Evolutionary conservation across 2,888 invertebrate species (phyloP).

Genomic region (Trachelus stipa): DNA sequence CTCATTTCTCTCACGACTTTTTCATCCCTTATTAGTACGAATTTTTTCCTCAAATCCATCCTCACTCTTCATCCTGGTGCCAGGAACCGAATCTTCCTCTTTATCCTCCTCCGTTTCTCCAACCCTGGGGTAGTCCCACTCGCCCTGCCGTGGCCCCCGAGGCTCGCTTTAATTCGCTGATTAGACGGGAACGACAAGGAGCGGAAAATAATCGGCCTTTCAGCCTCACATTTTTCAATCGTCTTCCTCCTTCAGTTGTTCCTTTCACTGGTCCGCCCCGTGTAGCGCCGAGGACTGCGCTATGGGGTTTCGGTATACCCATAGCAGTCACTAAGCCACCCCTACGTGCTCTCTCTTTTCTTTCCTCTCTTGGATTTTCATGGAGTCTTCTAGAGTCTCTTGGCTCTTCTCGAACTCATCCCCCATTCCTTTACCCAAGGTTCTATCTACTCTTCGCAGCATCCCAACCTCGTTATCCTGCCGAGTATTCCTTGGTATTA

Average conservation of each 20-base stretch:
- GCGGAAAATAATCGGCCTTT: slow-evolving; percentile 59
- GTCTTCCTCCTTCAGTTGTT: slow-evolving; percentile 48
- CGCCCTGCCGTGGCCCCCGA: slow-evolving; percentile 39
- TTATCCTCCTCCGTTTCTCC: not conserved
- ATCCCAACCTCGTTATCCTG: slow-evolving; percentile 48
- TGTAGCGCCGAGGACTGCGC: not conserved
- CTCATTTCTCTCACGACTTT: slow-evolving; percentile 7
- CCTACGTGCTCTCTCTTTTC: slow-evolving; percentile 24
- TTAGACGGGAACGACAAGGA: slow-evolving; percentile 58
- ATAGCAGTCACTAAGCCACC: not conserved
- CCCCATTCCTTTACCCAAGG: not conserved
- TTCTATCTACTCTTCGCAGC: not conserved
- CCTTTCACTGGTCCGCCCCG: slow-evolving; percentile 43
- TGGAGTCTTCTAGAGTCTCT: slow-evolving; percentile 13
- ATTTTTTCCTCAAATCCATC: slow-evolving; percentile 32
- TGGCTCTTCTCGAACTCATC: slow-evolving; percentile 4
- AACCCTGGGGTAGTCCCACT: not conserved
- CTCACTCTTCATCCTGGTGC: slow-evolving; percentile 6
- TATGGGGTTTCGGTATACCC: not conserved
- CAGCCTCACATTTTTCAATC: slow-evolving; percentile 55
- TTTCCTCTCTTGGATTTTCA: slow-evolving; percentile 15
- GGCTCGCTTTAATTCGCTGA: slow-evolving; percentile 61
- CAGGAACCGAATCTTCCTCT: slow-evolving; percentile 5
- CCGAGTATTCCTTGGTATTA: slow-evolving; percentile 33
- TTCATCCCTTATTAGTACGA: slow-evolving; percentile 17